Evolutionary conservation across 2,113 vertebrate genomes (phyloP).

Genomic region (Atlantisia rogersi): DNA sequence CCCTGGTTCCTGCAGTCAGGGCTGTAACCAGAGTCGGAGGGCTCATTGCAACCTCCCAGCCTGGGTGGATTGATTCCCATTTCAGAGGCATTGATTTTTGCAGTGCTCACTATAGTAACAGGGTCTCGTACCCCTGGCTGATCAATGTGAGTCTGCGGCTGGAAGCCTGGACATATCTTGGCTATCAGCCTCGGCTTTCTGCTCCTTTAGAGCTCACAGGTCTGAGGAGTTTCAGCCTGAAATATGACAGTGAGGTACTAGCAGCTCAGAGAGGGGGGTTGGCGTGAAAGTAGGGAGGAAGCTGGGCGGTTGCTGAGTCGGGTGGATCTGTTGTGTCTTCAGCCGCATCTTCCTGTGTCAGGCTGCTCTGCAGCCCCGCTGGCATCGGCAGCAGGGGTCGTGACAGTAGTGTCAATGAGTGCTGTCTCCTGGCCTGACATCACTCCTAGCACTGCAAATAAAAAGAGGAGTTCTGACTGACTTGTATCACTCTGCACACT

Average conservation of each 20-base stretch:
- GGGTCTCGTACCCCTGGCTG: neutral
- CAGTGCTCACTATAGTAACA: neutral
- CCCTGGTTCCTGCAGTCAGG: neutral
- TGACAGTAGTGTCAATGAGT: neutral
- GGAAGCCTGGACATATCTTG: neutral
- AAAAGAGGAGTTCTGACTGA: neutral
- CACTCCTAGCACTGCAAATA: neutral
- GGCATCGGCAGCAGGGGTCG: rapidly evolving
- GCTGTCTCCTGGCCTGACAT: neutral
- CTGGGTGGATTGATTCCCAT: neutral
- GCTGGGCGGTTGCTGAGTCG: neutral
- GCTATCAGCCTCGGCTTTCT: neutral
- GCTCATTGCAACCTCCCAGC: neutral
- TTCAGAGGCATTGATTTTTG: neutral
- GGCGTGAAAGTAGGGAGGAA: neutral
- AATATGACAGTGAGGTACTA: neutral
- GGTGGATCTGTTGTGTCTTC: neutral
- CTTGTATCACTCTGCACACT: neutral
- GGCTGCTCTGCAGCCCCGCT: neutral
- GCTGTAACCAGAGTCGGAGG: neutral
- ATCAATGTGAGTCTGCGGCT: neutral
- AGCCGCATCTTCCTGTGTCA: neutral
- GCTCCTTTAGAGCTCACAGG: slow-evolving; percentile 1
- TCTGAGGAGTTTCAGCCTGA: neutral
- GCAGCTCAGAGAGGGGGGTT: neutral